Evolutionary conservation across 1,140 invertebrate genomes (phyloP).

Genomic region (Aphelenchoides besseyi): DNA sequence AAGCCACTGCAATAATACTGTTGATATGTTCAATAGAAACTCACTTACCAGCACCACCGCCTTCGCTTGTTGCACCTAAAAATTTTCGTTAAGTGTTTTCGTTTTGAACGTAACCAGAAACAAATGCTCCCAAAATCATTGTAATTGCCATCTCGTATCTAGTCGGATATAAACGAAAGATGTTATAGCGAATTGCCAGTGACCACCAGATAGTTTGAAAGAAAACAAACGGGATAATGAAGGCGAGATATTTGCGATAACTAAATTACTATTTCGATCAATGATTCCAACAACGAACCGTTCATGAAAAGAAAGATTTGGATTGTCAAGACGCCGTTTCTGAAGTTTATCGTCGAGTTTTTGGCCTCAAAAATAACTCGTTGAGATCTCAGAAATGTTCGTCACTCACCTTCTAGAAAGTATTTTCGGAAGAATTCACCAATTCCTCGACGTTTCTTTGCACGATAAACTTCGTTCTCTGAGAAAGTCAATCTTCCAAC

Average conservation of each 20-base stretch:
- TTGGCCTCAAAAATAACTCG: conserved; percentile 31
- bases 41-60: conserved; percentile 36
- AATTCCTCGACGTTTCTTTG: background rate
- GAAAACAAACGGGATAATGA: conserved; percentile 42
- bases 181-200: conserved; percentile 49
- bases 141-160: conserved; percentile 50
- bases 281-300: too few species aligned
- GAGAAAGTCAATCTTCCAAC: too few species aligned
- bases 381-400: background rate
- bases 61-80: conserved; percentile 51
- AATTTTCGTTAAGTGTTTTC: background rate
- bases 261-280: too few species aligned
- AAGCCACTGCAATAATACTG: conserved; percentile 40
- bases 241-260: conserved; percentile 41
- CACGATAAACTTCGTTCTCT: too few species aligned
- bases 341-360: conserved; percentile 33
- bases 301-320: conserved; percentile 33
- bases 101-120: conserved; percentile 37
- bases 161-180: conserved; percentile 44
- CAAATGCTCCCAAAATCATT: conserved; percentile 48
- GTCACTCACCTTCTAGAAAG: conserved; percentile 34
- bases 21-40: too few species aligned
- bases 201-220: conserved; percentile 47
- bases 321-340: conserved; percentile 18
- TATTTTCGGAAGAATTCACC: conserved; percentile 40